Base-by-base conservation (phyloP, 2,113 vertebrate species). In the Martes martes region DNA sequence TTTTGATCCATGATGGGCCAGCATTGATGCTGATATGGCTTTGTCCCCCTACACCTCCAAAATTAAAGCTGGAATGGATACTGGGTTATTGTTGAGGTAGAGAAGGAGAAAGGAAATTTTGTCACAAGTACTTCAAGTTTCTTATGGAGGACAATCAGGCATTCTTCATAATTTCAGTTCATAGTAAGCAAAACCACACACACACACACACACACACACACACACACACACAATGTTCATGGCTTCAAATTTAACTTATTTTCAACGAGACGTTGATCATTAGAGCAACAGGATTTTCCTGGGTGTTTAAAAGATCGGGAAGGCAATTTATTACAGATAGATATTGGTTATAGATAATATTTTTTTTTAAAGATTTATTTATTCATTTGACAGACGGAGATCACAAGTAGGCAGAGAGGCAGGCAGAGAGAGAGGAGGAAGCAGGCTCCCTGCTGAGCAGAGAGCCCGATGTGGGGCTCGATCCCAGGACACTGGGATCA, bases 211-310 rank as follows among this genome's bases (percentile, higher is more conserved):
- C 36, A 36, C 36, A 71, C 31, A 71, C n/a, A 71, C 19, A 36
- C 39, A 76, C 24, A 71, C 69, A 73, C 36, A 45, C 71, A 74
- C 36, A 74, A 74, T 26, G 39, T 42, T 42, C 26, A 50, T 47
- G 28, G 31, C 39, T 95, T 96, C 50, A 89, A 69, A 86, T 94
- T 95, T 96, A 78, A 79, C 82, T 89, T 84, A 71, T 89, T 89
- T 89, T 85, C 61, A 94, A 11, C 76, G 86, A 91, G 69, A 59
- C 73, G 45, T 45, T 89, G 52, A 74, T 91, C 11, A 84, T 89
- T 47, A 80, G 0, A 80, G 39, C 26, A 90, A 67, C 8, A 87
- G 74, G 52, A 92, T 82, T 59, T 74, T 90, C 74, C 74, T 93
- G 28, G 23, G 31, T 82, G 3, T 74, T 95, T 96, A 55, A 83